Base-by-base conservation (phyloP, 53 echinoderm and acorn worm genomes). In the Arbacia lixula region DNA sequence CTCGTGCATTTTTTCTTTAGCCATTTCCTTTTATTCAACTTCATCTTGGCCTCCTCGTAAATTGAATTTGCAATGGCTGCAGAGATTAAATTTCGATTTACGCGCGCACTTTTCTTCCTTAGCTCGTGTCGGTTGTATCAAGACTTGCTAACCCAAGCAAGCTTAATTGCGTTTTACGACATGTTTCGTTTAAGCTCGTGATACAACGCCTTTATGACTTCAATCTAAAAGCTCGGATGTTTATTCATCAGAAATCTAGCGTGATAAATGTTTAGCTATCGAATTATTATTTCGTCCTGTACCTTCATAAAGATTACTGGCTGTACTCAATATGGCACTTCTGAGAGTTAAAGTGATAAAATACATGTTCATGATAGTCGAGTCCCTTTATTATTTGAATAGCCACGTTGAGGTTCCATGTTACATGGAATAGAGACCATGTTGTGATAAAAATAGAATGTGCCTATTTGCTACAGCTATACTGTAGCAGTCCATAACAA, bases 151-250 rank as follows among this genome's bases (percentile, higher is more conserved):
- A 46, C 38, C 72, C 72, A 3, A 30, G 12, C 20, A 3, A 30
- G 12, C 20, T 43, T 72, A 72, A 72, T 72, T 72, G 72, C 50
- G 50, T 49, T 72, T 72, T 72, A 72, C 72, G 72, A 72, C 72
- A 28, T 30, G 72, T 72, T 42, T 72, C 46, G 30, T 46, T 72
- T 72, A 8, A 42, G 50, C 50, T 42, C 38, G 28, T 22, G 43
- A 10, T 30, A 72, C 29, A 72, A 50, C 46, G 72, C 50, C 72
- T 50, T 57, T 72, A 28, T 26, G 24, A 40, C 43, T 37, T 72
- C 27, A 28, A 72, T 49, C 29, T 19, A 21, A 49, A 37, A 72
- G 17, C 26, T 30, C 51, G 26, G 41, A 72, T 72, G 72, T 72
- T 67, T 67, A 67, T 67, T 39, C 67, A 39, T 38, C 11, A 67